phyloP scores from a whole-genome alignment of 2,888 invertebrate genomes.

The Syritta pipiens region DNA sequence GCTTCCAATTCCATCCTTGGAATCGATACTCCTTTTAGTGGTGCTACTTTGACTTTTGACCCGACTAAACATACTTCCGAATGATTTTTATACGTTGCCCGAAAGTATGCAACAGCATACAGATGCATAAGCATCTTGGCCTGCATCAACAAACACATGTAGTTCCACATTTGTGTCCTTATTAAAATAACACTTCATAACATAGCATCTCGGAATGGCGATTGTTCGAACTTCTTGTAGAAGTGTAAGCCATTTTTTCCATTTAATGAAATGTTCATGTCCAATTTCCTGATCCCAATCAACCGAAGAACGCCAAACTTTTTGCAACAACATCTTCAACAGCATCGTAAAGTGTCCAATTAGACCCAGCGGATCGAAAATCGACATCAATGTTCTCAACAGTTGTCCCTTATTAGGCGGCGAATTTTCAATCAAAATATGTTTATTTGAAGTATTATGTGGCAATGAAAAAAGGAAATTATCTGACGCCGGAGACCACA shows the following conservation, averaged over 20 bases:
- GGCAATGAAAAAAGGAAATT: constrained; percentile 47
- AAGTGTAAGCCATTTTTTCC: no score
- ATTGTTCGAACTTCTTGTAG: no score
- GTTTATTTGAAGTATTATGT: constrained; percentile 3
- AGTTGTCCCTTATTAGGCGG: constrained; percentile 69
- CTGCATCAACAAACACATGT: constrained; percentile 51
- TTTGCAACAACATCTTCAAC: constrained; percentile 18
- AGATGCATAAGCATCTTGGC: constrained; percentile 62
- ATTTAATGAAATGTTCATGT: no score
- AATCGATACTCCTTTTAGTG: constrained; percentile 53
- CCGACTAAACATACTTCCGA: constrained; percentile 29
- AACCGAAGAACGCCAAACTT: neutral
- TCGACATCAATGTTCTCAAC: constrained; percentile 62
- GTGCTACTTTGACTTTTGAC: no score
- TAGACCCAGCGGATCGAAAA: constrained; percentile 71
- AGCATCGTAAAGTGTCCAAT: constrained; percentile 69
- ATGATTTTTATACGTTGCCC: constrained; percentile 16
- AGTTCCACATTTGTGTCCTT: constrained; percentile 14
- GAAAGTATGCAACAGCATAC: constrained; percentile 53
- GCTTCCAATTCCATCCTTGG: constrained; percentile 59
- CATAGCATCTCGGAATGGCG: no score
- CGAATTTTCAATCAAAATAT: constrained; percentile 20
- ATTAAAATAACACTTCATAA: neutral
- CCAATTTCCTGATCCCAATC: neutral
- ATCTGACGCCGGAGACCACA: constrained; percentile 62